These are phyloP conservation scores for Anneissia japonica DNA, from an alignment of 35 echinoderm and acorn worm species.

Conservation along the genomic window DNA sequence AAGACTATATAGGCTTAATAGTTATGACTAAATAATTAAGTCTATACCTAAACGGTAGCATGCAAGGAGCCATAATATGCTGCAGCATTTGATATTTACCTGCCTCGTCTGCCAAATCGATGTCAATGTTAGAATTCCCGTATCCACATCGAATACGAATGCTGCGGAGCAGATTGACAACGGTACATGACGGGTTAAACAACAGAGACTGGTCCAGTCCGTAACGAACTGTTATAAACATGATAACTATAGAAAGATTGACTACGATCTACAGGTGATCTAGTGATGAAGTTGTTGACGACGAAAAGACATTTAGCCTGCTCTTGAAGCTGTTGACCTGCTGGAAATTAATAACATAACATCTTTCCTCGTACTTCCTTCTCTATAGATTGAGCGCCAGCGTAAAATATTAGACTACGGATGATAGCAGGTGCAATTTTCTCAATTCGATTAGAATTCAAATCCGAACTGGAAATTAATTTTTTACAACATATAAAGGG, in stretches of 20 bases:
- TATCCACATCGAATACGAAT: slow-evolving; percentile 5
- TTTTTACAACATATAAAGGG: too few relatives aligned
- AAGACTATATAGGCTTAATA: too few relatives aligned
- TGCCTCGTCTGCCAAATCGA: slow-evolving; percentile 10
- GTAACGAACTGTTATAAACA: slow-evolving; percentile 18
- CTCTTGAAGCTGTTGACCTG: too few relatives aligned
- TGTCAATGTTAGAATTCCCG: not conserved
- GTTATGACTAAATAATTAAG: too few relatives aligned
- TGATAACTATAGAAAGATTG: not conserved
- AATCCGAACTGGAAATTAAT: not conserved
- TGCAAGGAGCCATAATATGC: too few relatives aligned
- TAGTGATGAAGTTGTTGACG: too few relatives aligned
- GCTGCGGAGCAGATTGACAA: not conserved
- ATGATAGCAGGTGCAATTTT: not conserved
- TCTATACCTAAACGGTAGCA: too few relatives aligned
- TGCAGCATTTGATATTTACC: slow-evolving; percentile 6
- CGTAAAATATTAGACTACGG: not conserved
- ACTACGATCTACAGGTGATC: not conserved
- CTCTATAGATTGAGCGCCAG: too few relatives aligned
- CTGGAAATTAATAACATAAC: not conserved
- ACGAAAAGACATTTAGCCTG: too few relatives aligned
- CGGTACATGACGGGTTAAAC: slow-evolving; percentile 11
- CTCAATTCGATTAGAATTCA: not conserved
- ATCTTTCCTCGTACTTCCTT: not conserved
- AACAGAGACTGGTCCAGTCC: slow-evolving; percentile 1